Conservation (phyloP, 2,888 invertebrate species). For the Actias luna region DNA sequence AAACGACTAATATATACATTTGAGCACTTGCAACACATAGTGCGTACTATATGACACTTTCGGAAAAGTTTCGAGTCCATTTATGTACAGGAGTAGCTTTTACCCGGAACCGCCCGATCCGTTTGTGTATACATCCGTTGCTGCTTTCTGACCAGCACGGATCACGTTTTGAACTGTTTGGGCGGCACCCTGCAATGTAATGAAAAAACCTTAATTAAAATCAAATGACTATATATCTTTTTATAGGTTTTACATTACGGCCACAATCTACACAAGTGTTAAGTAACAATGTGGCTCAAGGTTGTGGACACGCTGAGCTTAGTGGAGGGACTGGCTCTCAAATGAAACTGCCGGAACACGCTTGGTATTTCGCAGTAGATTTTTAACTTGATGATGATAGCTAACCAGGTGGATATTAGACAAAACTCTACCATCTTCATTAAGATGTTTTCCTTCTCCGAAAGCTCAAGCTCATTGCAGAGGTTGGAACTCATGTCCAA, state of each 20-base stretch:
- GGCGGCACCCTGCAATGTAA: conserved; percentile 85
- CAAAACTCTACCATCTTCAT: no score
- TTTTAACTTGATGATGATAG: no score
- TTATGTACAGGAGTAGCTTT: conserved; percentile 14
- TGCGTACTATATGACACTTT: conserved; percentile 78
- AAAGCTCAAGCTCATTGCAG: no score
- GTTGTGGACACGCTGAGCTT: no score
- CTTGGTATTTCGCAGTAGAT: no score
- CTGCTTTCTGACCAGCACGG: conserved; percentile 77
- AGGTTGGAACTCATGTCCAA: no score
- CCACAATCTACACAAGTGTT: not conserved
- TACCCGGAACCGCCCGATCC: conserved; percentile 72
- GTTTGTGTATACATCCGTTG: conserved; percentile 71
- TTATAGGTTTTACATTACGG: no score
- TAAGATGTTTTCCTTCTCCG: no score
- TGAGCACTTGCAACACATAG: conserved; percentile 76
- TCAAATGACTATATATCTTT: no score
- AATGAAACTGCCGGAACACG: no score
- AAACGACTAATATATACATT: conserved; percentile 58
- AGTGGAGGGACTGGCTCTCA: no score
- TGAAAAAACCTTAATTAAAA: conserved; percentile 10
- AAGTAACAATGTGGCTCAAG: not conserved
- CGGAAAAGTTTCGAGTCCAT: conserved; percentile 71
- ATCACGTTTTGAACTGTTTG: conserved; percentile 86
- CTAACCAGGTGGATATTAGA: no score